A percentile compares a stretch with the other conserved stretches of the same genome.
phyloP scores from a whole-genome alignment of 2,797 vertebrate species.

The Coreius guichenoti region DNA sequence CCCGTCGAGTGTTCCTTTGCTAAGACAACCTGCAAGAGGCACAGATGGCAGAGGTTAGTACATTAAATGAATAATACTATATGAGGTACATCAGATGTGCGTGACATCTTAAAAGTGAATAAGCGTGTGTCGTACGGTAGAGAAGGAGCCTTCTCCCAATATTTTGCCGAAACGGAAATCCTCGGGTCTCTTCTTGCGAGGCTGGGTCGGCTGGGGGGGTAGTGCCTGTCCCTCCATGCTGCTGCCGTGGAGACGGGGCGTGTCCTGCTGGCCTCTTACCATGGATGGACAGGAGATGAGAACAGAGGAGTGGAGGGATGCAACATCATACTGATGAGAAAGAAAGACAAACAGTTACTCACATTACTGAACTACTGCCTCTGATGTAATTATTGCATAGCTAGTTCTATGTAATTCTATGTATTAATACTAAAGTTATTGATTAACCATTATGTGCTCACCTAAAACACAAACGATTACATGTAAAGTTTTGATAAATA shows the following conservation, averaged over 20 bases:
- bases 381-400: neutral
- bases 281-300: slow-evolving; percentile 98
- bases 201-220: slow-evolving; percentile 82
- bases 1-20: slow-evolving; percentile 92
- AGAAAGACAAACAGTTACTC: slow-evolving; percentile 33
- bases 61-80: neutral
- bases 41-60: slow-evolving; percentile 13
- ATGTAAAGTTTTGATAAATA: neutral
- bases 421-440: neutral
- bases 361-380: neutral
- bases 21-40: slow-evolving; percentile 88
- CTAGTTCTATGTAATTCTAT: neutral
- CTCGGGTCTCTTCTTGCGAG: slow-evolving; percentile 96
- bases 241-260: slow-evolving; percentile 86
- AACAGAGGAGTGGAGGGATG: slow-evolving; percentile 95
- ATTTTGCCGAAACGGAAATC: slow-evolving; percentile 99
- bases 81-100: neutral
- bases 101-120: neutral
- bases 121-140: slow-evolving; percentile 83
- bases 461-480: neutral
- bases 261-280: slow-evolving; percentile 95
- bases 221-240: slow-evolving; percentile 86
- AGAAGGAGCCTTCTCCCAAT: slow-evolving; percentile 98
- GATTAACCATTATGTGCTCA: neutral
- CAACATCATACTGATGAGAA: slow-evolving; percentile 90